phyloP scores from a whole-genome alignment of 2,797 vertebrate genomes.

The Fistularia commersonii region DNA sequence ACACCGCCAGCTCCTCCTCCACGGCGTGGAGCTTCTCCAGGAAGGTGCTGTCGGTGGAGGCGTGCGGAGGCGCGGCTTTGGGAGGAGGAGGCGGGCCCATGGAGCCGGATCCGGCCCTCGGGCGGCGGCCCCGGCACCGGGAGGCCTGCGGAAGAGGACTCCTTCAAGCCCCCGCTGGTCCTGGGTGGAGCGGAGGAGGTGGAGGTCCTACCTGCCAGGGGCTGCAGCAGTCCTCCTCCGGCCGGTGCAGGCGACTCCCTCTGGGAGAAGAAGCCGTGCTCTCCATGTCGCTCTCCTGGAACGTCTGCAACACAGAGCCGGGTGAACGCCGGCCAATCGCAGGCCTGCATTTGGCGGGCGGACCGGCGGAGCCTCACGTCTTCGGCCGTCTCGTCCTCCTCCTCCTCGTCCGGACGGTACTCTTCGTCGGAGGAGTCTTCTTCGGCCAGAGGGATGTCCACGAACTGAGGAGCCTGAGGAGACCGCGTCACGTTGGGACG shows the following conservation, averaged over 20 bases:
- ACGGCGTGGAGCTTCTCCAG: conserved; percentile 89
- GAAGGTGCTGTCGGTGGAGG: conserved; percentile 73
- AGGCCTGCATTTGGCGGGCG: too few relatives aligned
- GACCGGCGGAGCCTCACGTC: conserved; percentile 79
- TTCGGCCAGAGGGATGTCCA: conserved; percentile 90
- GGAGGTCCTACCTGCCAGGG: conserved; percentile 63
- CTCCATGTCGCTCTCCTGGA: conserved; percentile 90
- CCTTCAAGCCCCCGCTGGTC: too few relatives aligned
- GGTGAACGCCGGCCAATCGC: too few relatives aligned
- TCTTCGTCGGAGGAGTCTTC: conserved; percentile 96
- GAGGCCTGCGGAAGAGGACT: conserved; percentile 16
- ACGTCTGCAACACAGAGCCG: conserved; percentile 74
- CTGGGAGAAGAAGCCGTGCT: conserved; percentile 84
- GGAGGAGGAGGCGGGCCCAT: conserved; percentile 67
- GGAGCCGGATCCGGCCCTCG: conserved; percentile 9
- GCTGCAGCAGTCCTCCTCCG: conserved; percentile 74
- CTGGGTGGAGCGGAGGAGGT: too few relatives aligned
- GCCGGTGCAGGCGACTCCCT: conserved; percentile 68
- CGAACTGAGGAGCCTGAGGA: conserved; percentile 87
- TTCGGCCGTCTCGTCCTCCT: conserved; percentile 90
- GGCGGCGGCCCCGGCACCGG: conserved; percentile 17
- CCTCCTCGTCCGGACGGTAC: conserved; percentile 89
- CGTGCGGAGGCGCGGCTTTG: conserved; percentile 56
- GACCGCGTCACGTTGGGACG: too few relatives aligned
- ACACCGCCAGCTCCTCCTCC: conserved; percentile 85